These are phyloP conservation scores for Montipora efflorescens DNA, from an alignment of 64 coral and sea anemone species.

Conservation along the genomic window DNA sequence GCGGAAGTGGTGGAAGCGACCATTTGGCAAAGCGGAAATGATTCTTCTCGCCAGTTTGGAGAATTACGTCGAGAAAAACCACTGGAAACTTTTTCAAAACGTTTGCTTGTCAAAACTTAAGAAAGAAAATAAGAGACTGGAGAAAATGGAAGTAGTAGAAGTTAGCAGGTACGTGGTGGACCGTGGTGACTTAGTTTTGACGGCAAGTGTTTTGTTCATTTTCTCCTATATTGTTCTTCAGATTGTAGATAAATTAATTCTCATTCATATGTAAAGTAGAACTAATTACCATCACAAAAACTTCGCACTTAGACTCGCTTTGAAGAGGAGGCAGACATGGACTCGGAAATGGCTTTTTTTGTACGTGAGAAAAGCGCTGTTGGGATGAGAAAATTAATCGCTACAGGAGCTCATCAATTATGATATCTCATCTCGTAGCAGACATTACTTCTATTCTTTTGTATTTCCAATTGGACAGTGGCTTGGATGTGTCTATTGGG, in stretches of 20 bases:
- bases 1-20: constrained; percentile 56
- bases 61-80: not conserved
- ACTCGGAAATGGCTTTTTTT: too few species aligned
- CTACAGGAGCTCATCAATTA: too few species aligned
- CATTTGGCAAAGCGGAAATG: constrained; percentile 55
- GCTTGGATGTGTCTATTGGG: not conserved
- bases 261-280: too few species aligned
- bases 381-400: too few species aligned
- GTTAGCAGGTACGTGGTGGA: constrained; percentile 4
- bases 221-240: too few species aligned
- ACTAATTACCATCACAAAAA: too few species aligned
- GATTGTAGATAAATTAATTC: too few species aligned
- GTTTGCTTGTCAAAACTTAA: not conserved
- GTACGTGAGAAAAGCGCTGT: too few species aligned
- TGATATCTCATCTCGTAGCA: too few species aligned
- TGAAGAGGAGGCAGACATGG: too few species aligned
- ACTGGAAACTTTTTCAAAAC: constrained; percentile 4
- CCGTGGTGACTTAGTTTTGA: not conserved
- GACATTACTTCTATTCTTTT: not conserved
- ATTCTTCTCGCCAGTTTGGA: constrained; percentile 32
- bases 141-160: constrained; percentile 46
- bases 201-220: too few species aligned
- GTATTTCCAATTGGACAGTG: constrained; percentile 1
- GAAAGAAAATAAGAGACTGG: constrained; percentile 38
- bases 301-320: too few species aligned